Conservation (phyloP, 2,113 vertebrate genomes). For the Mionectes macconnelli region DNA sequence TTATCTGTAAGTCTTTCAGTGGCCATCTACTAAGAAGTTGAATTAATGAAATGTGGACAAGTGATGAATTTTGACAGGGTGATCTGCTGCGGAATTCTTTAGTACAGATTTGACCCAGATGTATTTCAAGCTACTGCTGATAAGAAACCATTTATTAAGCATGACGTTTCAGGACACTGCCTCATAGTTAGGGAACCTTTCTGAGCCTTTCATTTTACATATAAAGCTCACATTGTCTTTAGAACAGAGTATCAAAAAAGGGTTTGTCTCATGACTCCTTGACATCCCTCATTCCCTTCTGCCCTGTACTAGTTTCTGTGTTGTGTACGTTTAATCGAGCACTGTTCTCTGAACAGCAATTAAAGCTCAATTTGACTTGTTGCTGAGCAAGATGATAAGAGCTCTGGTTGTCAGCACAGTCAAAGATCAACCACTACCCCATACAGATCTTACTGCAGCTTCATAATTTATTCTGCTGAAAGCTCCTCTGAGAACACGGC, state of each 20-base stretch:
- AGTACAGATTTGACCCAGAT: background rate
- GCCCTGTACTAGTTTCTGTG: constrained; percentile 41
- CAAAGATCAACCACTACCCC: constrained; percentile 71
- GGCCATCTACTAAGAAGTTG: background rate
- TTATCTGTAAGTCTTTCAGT: background rate
- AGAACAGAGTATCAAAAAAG: constrained; percentile 55
- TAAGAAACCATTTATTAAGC: background rate
- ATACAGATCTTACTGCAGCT: background rate
- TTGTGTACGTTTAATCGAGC: constrained; percentile 51
- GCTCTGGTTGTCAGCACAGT: constrained; percentile 63
- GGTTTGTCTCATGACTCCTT: constrained; percentile 73
- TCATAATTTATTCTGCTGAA: constrained; percentile 54
- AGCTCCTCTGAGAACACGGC: constrained; percentile 22
- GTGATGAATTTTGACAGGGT: background rate
- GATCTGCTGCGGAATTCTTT: background rate
- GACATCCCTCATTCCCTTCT: constrained; percentile 57
- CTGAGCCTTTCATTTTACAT: background rate
- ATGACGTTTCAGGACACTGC: background rate
- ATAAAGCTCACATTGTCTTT: constrained; percentile 40
- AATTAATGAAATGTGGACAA: background rate
- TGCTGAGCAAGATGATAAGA: constrained; percentile 66
- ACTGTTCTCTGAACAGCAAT: constrained; percentile 69
- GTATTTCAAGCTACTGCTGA: background rate
- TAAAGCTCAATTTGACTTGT: constrained; percentile 71
- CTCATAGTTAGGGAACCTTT: background rate